Evolutionary conservation across 64 coral and sea anemone species (phyloP).

Genomic region (Actinia tenebrosa): DNA sequence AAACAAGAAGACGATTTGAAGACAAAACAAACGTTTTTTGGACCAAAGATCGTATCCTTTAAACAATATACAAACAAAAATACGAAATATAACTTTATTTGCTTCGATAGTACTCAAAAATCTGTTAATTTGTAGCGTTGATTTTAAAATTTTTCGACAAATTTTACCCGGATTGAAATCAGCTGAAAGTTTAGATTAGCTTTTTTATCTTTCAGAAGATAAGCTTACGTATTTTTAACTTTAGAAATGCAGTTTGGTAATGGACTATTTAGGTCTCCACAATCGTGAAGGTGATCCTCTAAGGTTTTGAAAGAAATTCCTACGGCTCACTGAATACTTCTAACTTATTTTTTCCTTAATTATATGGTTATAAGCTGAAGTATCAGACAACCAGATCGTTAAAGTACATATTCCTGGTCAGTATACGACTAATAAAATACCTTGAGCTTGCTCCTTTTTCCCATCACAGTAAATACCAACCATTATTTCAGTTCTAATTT

Average conservation of each 20-base stretch:
- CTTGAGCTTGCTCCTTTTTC: neutral
- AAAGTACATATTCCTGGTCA: conserved; percentile 61
- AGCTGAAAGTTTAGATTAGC: neutral
- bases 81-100: neutral
- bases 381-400: conserved; percentile 21
- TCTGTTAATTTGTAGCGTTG: neutral
- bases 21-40: conserved; percentile 47
- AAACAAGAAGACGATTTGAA: neutral
- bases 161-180: neutral
- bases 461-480: no score
- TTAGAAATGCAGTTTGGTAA: no score
- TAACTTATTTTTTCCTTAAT: neutral
- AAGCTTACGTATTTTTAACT: no score
- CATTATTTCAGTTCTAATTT: no score
- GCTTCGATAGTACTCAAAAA: neutral
- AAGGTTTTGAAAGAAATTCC: no score
- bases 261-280: neutral
- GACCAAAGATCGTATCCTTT: conserved; percentile 55
- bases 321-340: neutral
- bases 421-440: neutral
- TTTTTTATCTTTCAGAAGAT: neutral
- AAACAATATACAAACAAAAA: neutral
- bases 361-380: neutral
- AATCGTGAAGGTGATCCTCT: no score
- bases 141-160: neutral